Conservation (phyloP, 2,888 invertebrate genomes). For the Dione juno region DNA sequence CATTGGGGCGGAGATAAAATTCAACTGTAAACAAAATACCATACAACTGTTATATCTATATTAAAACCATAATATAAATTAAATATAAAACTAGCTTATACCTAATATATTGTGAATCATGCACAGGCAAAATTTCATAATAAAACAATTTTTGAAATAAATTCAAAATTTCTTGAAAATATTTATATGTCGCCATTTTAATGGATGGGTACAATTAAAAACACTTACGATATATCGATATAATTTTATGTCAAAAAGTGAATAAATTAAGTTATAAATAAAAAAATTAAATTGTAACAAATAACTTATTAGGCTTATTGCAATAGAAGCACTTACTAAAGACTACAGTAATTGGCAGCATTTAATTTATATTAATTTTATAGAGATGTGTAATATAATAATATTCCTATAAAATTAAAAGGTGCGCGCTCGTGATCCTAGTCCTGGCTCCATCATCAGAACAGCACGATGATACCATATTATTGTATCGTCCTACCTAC, state of each 20-base stretch:
- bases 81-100: constrained; percentile 1
- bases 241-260: neutral
- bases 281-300: neutral
- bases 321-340: too few relatives aligned
- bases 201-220: neutral
- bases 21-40: constrained; percentile 53
- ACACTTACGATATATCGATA: neutral
- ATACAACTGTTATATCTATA: constrained; percentile 11
- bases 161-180: neutral
- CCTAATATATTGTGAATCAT: neutral
- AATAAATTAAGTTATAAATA: neutral
- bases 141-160: neutral
- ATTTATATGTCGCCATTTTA: neutral
- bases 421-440: too few relatives aligned
- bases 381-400: too few relatives aligned
- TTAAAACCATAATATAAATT: neutral
- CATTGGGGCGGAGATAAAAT: constrained; percentile 72
- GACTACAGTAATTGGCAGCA: too few relatives aligned
- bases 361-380: too few relatives aligned
- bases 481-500: too few relatives aligned
- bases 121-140: neutral
- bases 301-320: neutral
- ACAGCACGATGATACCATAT: too few relatives aligned
- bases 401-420: too few relatives aligned
- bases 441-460: too few relatives aligned